Base-by-base conservation (phyloP, 2,888 invertebrate species). In the Dolichopus griseipennis region DNA sequence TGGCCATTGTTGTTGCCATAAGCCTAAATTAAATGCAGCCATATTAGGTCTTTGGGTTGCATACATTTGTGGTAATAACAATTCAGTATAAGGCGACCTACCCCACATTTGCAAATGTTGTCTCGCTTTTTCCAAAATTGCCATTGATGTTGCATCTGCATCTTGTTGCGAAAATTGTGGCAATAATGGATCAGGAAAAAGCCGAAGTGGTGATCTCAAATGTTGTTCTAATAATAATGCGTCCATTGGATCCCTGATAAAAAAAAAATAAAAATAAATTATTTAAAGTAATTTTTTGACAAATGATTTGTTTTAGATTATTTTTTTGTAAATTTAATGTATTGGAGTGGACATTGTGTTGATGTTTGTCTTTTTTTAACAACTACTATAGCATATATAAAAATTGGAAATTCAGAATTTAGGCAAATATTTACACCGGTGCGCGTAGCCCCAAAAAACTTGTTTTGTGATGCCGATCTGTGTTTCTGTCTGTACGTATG, bases 1-100 rank as follows among this genome's bases (percentile, higher is more conserved):
- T 0, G 82, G 82, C 82, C 82, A 82, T 71, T 82, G 82, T 52
- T 81, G 81, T 70, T 82, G 82, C 82, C 82, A 82, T 73, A 82
- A 77, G 68, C 82, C 82, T 62, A 82, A 75, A 72, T 81, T 81
- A 66, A 82, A 76, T 66, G 82, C 82, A 72, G 79, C 78, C 62
- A 82, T 73, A 33, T 78, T 78, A 65, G 78, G 78, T 63, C 82
- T 77, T 71, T 82, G 82, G 20, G 64, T 22, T 34, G 64, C 64
- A 73, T 82, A 82, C 72, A 82, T 75, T 73, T 82, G 82, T n/a
- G 82, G 82, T 75, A 82, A 74, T 71, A 82, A 69, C 75, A 82
- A 77, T 75, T 82, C 81, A 68, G 82, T 81, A 69, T 81, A 82
- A 62, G 81, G 82, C 66, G 82, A 80, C 8, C 82, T 76, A 22